Evolutionary conservation across 2,113 vertebrate species (phyloP), one percentile per base, ranked within the genome.

Genomic region (Peromyscus californicus): DNA sequence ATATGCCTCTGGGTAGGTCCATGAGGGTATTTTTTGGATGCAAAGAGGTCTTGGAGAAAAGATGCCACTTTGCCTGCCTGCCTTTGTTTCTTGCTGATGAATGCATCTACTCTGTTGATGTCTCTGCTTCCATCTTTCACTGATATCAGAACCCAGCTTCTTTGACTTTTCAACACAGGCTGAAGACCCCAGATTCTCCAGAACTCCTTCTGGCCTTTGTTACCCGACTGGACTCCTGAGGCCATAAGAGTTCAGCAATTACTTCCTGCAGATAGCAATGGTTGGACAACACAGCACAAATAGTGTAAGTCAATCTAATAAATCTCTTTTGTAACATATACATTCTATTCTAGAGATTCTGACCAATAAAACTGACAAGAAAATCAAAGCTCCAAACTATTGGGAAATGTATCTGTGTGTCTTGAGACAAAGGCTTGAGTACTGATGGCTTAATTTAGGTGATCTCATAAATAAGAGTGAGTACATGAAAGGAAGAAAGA

Each of bases 301-400:
- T 19, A 19, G 42, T 67, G 7, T 86, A 67, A 85, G 61, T 16
- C 83, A 65, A 31, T 21, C 39, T 67, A 48, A 45, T 5, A 42
- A 42, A 29, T 65, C 15, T 39, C 13, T 13, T 31, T 42, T 67
- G 29, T 45, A 48, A 48, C 61, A 45, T 42, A 39, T 6, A 63
- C 22, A 63, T 67, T 67, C 39, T 45, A 12, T 48, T 85, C 67
- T 70, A 88, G 21, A 5, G 12, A 72, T 72, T 48, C 67, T 54
- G 13, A 39, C 48, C 36, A 29, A 86, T 45, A 48, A 5, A 87
- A 26, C 26, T 94, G 72, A 42, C 42, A 36, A 90, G n/a, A 94
- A 86, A 96, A 51, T 19, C 36, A 95, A 54, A 90, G 36, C 70
- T 93, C 33, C 72, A 63, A 59, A 93, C 80, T 39, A 21, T 33